Percentiles rank a stretch among this genome's conserved stretches.
Evolutionary conservation across 2,888 invertebrate species (phyloP).

Genomic region (Malachius bipustulatus): DNA sequence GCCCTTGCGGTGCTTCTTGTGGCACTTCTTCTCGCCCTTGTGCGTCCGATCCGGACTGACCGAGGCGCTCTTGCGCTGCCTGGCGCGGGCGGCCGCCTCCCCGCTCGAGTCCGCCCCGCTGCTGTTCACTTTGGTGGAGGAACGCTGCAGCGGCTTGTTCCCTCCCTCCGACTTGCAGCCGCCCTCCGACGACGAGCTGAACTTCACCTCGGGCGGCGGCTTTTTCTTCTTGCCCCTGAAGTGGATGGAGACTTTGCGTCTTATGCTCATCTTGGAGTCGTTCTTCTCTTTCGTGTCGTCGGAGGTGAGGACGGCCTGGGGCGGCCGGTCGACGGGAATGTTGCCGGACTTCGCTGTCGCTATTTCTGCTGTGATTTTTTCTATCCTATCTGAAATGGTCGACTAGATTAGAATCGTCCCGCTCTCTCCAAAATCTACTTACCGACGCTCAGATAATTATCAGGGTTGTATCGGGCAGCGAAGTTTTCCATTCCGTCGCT

Average conservation of each 20-base stretch:
- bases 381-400: no score
- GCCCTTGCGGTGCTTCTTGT: constrained; percentile 33
- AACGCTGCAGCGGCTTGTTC: no score
- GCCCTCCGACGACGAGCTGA: constrained; percentile 11
- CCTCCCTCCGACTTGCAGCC: background rate
- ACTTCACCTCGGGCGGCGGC: constrained; percentile 28
- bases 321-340: no score
- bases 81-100: constrained; percentile 11
- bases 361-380: no score
- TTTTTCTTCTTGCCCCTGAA: constrained; percentile 34
- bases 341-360: no score
- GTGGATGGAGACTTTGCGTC: constrained; percentile 37
- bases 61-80: constrained; percentile 30
- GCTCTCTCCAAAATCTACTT: no score
- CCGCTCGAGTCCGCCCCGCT: background rate
- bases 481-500: constrained; percentile 28
- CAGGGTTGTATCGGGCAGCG: constrained; percentile 29
- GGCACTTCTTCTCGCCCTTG: constrained; percentile 31
- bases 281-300: constrained; percentile 20
- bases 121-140: no score
- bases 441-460: constrained; percentile 20
- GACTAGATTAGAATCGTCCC: no score
- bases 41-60: constrained; percentile 33
- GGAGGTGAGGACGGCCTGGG: no score
- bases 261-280: constrained; percentile 30